Evolutionary conservation across 37 sponge, comb jelly and placozoan genomes (phyloP).

Genomic region (Beroe ovata): DNA sequence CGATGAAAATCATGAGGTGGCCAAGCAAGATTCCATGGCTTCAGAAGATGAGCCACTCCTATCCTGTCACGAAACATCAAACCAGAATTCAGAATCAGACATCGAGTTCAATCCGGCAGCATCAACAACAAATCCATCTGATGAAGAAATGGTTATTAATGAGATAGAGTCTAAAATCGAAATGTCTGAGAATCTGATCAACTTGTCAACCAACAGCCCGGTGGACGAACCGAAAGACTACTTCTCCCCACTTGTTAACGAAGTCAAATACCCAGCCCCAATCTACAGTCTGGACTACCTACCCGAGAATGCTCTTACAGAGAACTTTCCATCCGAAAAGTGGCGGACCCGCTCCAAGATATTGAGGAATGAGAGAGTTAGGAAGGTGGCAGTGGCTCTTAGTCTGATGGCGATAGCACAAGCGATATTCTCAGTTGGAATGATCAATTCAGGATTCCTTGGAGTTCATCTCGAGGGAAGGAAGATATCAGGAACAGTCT

Average conservation of each 20-base stretch:
- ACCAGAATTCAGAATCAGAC: too few relatives aligned
- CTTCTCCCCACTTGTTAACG: too few relatives aligned
- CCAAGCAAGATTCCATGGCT: too few relatives aligned
- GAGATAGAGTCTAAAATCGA: too few relatives aligned
- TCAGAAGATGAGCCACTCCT: too few relatives aligned
- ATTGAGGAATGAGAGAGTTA: background rate
- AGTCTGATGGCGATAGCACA: background rate
- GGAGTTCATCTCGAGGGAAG: constrained; percentile 32
- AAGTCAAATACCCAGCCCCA: too few relatives aligned
- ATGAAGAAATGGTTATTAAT: background rate
- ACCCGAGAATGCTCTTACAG: background rate
- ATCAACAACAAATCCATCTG: background rate
- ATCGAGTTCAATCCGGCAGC: background rate
- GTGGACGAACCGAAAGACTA: background rate
- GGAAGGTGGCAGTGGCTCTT: constrained; percentile 6
- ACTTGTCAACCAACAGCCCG: too few relatives aligned
- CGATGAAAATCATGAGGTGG: too few relatives aligned
- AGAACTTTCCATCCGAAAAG: background rate
- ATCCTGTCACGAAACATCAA: too few relatives aligned
- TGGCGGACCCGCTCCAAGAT: background rate
- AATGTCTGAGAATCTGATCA: too few relatives aligned
- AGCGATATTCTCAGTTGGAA: background rate
- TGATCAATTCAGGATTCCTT: constrained; percentile 52
- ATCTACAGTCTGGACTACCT: background rate
- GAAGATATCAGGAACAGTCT: constrained; percentile 57